These are phyloP conservation scores for Ellobium chinense DNA, from an alignment of 2,888 invertebrate species.

Conservation along the genomic window DNA sequence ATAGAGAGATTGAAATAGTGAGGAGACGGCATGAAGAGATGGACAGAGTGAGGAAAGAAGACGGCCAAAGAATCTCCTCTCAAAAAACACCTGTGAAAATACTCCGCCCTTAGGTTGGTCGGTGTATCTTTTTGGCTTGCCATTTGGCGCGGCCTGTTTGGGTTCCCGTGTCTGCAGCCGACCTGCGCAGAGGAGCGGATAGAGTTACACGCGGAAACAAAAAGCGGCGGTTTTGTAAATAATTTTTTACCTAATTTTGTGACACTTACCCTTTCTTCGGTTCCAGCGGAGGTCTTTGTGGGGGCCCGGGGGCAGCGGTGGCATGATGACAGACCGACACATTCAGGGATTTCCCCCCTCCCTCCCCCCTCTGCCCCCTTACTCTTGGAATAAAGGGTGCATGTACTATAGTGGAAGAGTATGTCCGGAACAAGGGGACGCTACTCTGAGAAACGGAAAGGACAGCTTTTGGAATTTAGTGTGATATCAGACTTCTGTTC, in stretches of 20 bases:
- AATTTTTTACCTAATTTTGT: conserved; percentile 5
- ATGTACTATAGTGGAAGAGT: too few relatives aligned
- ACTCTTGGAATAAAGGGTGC: too few relatives aligned
- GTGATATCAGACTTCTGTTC: too few relatives aligned
- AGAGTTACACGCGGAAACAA: background rate
- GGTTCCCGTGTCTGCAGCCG: background rate
- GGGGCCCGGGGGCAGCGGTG: background rate
- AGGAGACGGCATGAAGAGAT: background rate
- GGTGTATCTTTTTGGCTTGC: background rate
- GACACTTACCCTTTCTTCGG: conserved; percentile 14
- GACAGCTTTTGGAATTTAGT: too few relatives aligned
- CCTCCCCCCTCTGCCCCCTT: background rate
- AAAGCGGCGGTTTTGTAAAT: background rate
- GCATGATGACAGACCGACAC: conserved; percentile 6
- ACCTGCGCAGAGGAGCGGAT: background rate
- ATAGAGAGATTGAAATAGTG: background rate
- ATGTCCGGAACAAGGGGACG: too few relatives aligned
- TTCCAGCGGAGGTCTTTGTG: background rate
- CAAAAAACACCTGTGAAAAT: conserved; percentile 16
- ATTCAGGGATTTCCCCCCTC: background rate
- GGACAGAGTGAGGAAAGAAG: background rate
- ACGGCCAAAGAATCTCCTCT: too few relatives aligned
- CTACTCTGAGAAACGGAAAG: too few relatives aligned
- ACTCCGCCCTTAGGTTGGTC: background rate
- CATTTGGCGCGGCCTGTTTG: background rate